These are phyloP conservation scores for Cacatua alba DNA, from an alignment of 2,113 vertebrate genomes.

Conservation along the genomic window DNA sequence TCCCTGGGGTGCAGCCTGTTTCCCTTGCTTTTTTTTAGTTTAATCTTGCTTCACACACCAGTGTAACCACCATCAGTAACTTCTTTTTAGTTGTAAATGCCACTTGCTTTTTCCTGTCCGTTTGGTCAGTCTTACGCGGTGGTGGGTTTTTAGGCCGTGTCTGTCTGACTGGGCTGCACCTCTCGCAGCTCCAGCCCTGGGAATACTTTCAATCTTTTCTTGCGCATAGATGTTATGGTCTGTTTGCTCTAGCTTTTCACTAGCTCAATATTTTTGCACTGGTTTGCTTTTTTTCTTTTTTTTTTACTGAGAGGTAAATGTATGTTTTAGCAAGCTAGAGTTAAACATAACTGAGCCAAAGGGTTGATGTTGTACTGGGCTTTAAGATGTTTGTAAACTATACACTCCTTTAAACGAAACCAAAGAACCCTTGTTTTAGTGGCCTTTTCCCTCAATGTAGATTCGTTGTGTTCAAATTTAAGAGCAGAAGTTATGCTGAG, in stretches of 20 bases:
- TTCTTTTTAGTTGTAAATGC: neutral
- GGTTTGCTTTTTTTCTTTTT: neutral
- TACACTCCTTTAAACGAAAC: neutral
- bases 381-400: neutral
- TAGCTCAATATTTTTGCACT: neutral
- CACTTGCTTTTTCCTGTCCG: fast-evolving
- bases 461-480: neutral
- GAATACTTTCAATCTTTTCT: neutral
- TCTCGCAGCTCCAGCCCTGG: neutral
- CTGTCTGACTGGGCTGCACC: neutral
- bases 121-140: fast-evolving
- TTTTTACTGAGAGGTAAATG: neutral
- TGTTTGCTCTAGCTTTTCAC: neutral
- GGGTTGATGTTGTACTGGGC: neutral
- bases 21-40: neutral
- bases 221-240: fast-evolving
- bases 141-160: neutral
- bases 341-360: neutral
- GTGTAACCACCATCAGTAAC: neutral
- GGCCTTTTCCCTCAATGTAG: neutral
- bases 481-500: neutral
- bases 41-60: neutral
- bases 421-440: neutral
- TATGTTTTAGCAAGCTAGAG: fast-evolving
- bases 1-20: neutral